Base-by-base conservation (phyloP, 2,113 vertebrate species). In the Chitala chitala region DNA sequence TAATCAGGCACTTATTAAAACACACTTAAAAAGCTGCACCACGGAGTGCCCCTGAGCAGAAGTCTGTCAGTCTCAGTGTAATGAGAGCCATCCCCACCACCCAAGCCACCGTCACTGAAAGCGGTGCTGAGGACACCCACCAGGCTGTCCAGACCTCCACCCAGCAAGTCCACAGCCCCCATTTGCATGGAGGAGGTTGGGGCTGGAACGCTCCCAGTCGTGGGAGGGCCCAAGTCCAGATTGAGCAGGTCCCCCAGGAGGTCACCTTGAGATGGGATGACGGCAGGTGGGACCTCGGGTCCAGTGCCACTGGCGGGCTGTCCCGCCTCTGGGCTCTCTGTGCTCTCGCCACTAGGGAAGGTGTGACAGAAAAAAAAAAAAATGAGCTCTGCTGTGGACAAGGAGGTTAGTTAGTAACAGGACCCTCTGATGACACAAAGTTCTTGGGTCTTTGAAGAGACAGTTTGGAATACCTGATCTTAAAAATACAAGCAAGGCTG, bases 181-280 rank as follows among this genome's bases (percentile, higher is more conserved):
- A 98, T 90, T 77, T 94, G 96, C 82, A 96, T 88, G 0, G 90
- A 76, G 3, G 91, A 76, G n/a, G 94, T 15, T 15, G 91, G 76
- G 2, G 94, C 50, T 1, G 93, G 89, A 0, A 94, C 92, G n/a
- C 90, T 92, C 0, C 85, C 90, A 9, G 92, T 86, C 51, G 94
- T 85, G 0, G 96, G 92, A 0, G 95, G 94, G 0, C 93, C 93
- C 24, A 99, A 86, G 83, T 99, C 96, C 72, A 99, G 89, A 85
- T 98, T 98, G 38, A 98, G 91, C 50, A 99, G 90, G 84, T 98
- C 97, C 0, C 96, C 95, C 38, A 99, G 84, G 24, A 98, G 93
- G 82, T 99, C 96, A 0, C 93, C 96, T 78, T 98, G 97, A 0
- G 94, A 86, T 1, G 94, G 95, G 81, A 99, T 97, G 79, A 96